phyloP scores from a whole-genome alignment of 1,140 invertebrate species.

The Brachionus manjavacas region DNA sequence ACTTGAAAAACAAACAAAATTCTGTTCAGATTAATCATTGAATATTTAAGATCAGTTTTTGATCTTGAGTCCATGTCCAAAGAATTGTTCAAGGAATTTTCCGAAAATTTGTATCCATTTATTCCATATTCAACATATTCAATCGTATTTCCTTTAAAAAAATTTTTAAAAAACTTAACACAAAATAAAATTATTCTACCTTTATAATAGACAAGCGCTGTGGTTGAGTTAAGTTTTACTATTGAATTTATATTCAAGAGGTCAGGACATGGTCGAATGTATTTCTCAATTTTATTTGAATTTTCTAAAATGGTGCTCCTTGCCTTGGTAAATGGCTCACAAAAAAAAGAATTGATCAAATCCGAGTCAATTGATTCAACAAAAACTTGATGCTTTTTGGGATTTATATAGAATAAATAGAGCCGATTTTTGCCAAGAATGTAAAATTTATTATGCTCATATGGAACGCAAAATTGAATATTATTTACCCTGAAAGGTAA shows the following conservation, averaged over 20 bases:
- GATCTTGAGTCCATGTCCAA: neutral
- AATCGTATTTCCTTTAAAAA: neutral
- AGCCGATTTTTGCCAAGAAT: constrained; percentile 12
- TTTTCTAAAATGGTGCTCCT: neutral
- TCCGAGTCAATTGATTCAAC: constrained; percentile 21
- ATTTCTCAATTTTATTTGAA: neutral
- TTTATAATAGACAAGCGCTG: neutral
- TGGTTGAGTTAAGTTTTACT: neutral
- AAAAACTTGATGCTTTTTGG: constrained; percentile 27
- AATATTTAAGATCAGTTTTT: constrained; percentile 24
- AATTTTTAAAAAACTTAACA: too few species aligned
- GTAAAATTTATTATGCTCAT: constrained; percentile 24
- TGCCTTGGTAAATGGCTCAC: constrained; percentile 16
- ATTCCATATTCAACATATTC: constrained; percentile 7
- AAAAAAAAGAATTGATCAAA: constrained; percentile 28
- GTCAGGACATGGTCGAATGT: constrained; percentile 1
- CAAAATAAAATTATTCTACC: neutral
- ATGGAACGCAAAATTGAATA: constrained; percentile 15
- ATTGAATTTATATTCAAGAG: neutral
- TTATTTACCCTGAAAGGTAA: neutral
- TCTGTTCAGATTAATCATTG: constrained; percentile 23
- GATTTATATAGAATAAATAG: constrained; percentile 1
- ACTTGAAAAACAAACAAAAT: constrained; percentile 37
- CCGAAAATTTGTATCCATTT: neutral
- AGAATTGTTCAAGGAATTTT: neutral